Conservation (phyloP, 1,140 invertebrate species). For the Drosophila obscura region DNA sequence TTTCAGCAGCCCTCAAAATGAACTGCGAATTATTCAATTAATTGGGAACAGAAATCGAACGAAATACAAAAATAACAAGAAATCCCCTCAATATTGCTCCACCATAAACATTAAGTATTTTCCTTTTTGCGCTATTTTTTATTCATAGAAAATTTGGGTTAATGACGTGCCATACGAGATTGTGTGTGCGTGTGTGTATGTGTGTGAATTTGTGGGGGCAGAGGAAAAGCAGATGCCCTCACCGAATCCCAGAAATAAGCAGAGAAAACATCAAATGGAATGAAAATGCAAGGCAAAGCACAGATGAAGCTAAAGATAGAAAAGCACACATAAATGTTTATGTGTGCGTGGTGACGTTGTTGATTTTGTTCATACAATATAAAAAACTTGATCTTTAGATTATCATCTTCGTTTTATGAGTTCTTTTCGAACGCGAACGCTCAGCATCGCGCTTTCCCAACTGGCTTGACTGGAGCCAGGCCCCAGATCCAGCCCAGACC, state of each 20-base stretch:
- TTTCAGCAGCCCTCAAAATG: slow-evolving; percentile 21
- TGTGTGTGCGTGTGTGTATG: neutral
- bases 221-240: slow-evolving; percentile 68
- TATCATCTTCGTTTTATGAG: slow-evolving; percentile 65
- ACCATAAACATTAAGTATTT: slow-evolving; percentile 33
- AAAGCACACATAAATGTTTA: slow-evolving; percentile 35
- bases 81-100: slow-evolving; percentile 16
- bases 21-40: slow-evolving; percentile 37
- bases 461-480: slow-evolving; percentile 22
- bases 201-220: neutral
- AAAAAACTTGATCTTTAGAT: slow-evolving; percentile 59
- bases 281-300: slow-evolving; percentile 55
- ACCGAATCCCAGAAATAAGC: slow-evolving; percentile 26
- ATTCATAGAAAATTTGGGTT: slow-evolving; percentile 79
- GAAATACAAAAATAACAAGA: slow-evolving; percentile 17
- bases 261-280: slow-evolving; percentile 36
- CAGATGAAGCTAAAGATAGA: slow-evolving; percentile 58
- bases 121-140: slow-evolving; percentile 64
- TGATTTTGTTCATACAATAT: slow-evolving; percentile 47
- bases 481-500: slow-evolving; percentile 22
- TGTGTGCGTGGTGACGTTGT: slow-evolving; percentile 41
- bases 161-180: slow-evolving; percentile 61
- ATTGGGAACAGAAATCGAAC: slow-evolving; percentile 13
- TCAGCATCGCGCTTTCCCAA: slow-evolving; percentile 36
- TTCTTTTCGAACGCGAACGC: slow-evolving; percentile 69